Evolutionary conservation across 2,113 vertebrate species (phyloP).

Genomic region (Hydrochoerus hydrochaeris): DNA sequence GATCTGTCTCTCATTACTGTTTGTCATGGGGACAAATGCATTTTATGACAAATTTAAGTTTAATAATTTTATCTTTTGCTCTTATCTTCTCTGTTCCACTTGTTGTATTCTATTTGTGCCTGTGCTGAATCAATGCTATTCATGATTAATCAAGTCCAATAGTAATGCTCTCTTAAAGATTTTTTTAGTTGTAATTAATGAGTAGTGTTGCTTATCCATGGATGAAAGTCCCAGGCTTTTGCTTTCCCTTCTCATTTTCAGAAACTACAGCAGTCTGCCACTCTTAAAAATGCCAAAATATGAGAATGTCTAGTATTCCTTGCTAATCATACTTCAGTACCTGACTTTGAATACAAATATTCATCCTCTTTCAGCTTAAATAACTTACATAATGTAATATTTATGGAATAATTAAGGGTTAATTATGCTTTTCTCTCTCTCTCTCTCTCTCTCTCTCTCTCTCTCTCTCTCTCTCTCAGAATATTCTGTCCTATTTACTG

Average conservation of each 20-base stretch:
- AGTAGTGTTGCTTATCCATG: background rate
- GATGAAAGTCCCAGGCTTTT: background rate
- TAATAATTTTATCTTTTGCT: background rate
- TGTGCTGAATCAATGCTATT: background rate
- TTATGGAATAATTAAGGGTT: background rate
- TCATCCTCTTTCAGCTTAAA: background rate
- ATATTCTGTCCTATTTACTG: background rate
- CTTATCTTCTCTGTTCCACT: background rate
- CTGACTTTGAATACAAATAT: background rate
- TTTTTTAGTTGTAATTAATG: background rate
- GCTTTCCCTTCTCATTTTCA: background rate
- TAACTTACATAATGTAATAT: background rate
- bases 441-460: background rate
- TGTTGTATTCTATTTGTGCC: background rate
- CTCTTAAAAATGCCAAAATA: background rate
- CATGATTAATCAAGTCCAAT: background rate
- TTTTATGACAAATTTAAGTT: background rate
- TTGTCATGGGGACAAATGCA: background rate
- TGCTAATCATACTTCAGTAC: background rate
- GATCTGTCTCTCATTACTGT: background rate
- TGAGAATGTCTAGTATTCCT: background rate
- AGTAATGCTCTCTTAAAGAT: background rate
- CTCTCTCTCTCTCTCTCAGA: background rate
- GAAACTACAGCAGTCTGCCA: background rate
- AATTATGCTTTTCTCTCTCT: background rate